These are phyloP conservation scores for Hyperoplus immaculatus DNA, from an alignment of 2,797 vertebrate genomes.

Conservation along the genomic window DNA sequence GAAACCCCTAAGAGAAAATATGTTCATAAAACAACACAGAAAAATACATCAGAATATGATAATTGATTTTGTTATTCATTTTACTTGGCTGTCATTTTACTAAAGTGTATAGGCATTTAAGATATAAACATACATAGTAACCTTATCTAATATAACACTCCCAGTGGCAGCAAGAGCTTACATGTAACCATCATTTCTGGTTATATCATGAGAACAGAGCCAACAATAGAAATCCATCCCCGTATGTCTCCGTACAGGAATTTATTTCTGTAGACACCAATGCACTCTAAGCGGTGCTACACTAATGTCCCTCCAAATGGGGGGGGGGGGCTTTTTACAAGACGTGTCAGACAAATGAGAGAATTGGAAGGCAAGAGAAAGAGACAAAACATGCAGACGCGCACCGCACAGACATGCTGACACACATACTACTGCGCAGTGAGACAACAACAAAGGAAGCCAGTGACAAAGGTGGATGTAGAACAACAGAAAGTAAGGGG, in stretches of 20 bases:
- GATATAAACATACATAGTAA: too few species aligned
- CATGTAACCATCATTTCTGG: not conserved
- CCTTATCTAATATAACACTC: too few species aligned
- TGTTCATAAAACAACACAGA: too few species aligned
- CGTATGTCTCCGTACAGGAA: conserved; percentile 39
- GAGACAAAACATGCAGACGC: conserved; percentile 26
- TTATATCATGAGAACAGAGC: conserved; percentile 1
- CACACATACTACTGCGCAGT: conserved; percentile 44
- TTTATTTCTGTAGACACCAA: conserved; percentile 56
- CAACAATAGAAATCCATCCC: conserved; percentile 21
- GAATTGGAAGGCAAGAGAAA: conserved; percentile 46
- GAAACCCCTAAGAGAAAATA: too few species aligned
- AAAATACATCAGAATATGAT: too few species aligned
- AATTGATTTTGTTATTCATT: too few species aligned
- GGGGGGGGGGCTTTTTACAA: conserved; percentile 52
- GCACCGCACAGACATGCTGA: conserved; percentile 33
- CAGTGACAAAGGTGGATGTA: conserved; percentile 61
- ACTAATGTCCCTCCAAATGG: conserved; percentile 53
- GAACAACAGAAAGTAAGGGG: conserved; percentile 45
- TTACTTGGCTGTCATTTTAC: too few species aligned
- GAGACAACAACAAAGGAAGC: conserved; percentile 60
- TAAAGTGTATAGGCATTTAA: too few species aligned
- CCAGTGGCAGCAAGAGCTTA: too few species aligned
- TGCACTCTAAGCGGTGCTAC: conserved; percentile 48
- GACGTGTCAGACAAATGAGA: conserved; percentile 71